A percentile compares a stretch with the other conserved stretches of the same genome.
Evolutionary conservation across 2,888 invertebrate genomes (phyloP).

Genomic region (Dicyrtoma fusca): DNA sequence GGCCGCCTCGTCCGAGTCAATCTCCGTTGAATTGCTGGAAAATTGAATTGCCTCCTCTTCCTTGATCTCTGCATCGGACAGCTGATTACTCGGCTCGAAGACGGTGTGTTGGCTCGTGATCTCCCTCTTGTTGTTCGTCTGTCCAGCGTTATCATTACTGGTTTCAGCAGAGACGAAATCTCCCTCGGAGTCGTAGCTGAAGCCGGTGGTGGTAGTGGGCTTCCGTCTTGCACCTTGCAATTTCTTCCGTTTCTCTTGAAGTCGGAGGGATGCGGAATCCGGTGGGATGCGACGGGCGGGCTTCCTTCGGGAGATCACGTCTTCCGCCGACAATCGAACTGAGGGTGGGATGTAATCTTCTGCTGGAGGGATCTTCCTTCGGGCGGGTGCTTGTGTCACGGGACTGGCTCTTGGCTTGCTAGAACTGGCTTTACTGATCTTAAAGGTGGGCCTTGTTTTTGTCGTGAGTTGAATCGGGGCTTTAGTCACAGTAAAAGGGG

Average conservation of each 20-base stretch:
- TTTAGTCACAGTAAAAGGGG: conserved; percentile 34
- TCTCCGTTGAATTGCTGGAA: conserved; percentile 43
- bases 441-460: conserved; percentile 24
- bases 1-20: conserved; percentile 51
- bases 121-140: conserved; percentile 40
- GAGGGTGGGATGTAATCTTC: conserved; percentile 48
- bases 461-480: conserved; percentile 44
- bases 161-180: conserved; percentile 17
- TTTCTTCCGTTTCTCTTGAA: conserved; percentile 48
- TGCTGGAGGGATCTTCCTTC: conserved; percentile 19
- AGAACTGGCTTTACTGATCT: conserved; percentile 13
- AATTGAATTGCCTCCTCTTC: conserved; percentile 10
- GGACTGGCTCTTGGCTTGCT: conserved; percentile 15
- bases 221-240: conserved; percentile 36
- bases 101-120: conserved; percentile 26
- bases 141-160: not conserved
- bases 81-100: conserved; percentile 29
- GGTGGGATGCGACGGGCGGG: conserved; percentile 54
- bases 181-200: not conserved
- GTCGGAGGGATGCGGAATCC: conserved; percentile 50
- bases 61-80: conserved; percentile 12
- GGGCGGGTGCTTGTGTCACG: conserved; percentile 17
- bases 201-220: not conserved
- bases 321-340: conserved; percentile 48
- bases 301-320: conserved; percentile 51